phyloP scores from a whole-genome alignment of 2,113 vertebrate genomes.

The Dinomys branickii region DNA sequence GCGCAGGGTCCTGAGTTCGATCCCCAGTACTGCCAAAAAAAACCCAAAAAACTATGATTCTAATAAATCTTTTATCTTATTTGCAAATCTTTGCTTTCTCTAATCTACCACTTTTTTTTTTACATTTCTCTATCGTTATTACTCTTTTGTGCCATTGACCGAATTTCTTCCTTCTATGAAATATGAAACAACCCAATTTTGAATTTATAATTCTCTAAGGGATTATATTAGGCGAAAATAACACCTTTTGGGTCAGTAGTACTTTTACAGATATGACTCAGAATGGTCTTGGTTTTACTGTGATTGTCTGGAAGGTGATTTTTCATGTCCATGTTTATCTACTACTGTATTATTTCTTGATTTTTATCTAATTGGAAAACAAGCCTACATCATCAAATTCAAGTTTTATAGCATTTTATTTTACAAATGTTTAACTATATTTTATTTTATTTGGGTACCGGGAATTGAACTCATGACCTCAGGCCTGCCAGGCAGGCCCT shows the following conservation, averaged over 20 bases:
- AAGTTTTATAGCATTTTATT: neutral
- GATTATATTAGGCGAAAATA: neutral
- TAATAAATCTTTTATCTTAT: neutral
- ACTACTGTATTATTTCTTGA: neutral
- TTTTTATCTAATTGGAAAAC: constrained; percentile 47
- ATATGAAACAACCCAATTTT: constrained; percentile 19
- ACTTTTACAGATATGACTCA: neutral
- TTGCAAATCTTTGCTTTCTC: neutral
- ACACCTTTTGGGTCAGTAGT: neutral
- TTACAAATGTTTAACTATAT: neutral
- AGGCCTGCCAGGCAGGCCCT: too few species aligned
- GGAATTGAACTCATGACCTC: too few species aligned
- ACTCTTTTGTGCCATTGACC: neutral
- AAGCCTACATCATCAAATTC: neutral
- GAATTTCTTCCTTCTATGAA: neutral
- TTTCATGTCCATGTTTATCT: neutral
- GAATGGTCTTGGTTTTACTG: constrained; percentile 46
- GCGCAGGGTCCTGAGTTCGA: too few species aligned
- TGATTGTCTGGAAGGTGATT: neutral
- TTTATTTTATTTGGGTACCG: too few species aligned
- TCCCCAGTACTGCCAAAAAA: too few species aligned
- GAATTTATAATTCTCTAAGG: neutral
- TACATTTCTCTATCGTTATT: constrained; percentile 26
- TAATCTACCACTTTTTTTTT: neutral
- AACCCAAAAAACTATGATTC: neutral